Evolutionary conservation across 1,140 invertebrate species (phyloP).

Genomic region (Spodoptera frugiperda): DNA sequence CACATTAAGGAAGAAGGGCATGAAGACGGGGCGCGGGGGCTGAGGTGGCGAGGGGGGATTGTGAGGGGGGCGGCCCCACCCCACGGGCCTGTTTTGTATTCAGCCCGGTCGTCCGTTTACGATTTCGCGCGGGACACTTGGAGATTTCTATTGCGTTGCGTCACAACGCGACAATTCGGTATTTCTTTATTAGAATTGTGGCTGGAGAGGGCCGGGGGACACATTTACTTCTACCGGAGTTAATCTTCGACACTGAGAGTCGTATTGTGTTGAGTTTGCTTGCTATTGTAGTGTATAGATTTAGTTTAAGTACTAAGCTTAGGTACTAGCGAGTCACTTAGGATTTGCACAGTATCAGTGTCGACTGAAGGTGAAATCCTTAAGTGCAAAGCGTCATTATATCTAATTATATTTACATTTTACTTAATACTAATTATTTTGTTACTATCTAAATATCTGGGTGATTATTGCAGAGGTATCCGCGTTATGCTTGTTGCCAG

Average conservation of each 20-base stretch:
- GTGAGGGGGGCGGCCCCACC: conserved; percentile 49
- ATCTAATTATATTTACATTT: not conserved
- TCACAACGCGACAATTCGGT: conserved; percentile 67
- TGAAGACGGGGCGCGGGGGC: conserved; percentile 69
- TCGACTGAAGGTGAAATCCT: conserved; percentile 11
- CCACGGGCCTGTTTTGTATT: conserved; percentile 78
- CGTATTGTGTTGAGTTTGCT: conserved; percentile 17
- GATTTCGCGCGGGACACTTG: conserved; percentile 82
- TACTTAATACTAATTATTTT: not conserved
- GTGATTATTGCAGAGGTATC: no score
- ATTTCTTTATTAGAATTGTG: conserved; percentile 79
- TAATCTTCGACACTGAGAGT: conserved; percentile 53
- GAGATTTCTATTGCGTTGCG: conserved; percentile 76
- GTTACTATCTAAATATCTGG: no score
- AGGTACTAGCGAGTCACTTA: not conserved
- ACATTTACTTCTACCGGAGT: conserved; percentile 54
- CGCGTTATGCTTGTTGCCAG: not conserved
- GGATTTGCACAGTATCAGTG: conserved; percentile 12
- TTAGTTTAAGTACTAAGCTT: not conserved
- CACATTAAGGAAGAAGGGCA: conserved; percentile 84
- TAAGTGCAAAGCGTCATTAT: not conserved
- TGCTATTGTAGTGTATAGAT: not conserved
- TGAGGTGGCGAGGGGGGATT: conserved; percentile 47
- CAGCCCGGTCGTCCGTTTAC: conserved; percentile 76
- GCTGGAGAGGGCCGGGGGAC: conserved; percentile 39